Evolutionary conservation across 2,888 invertebrate genomes (phyloP).

Genomic region (Pseudococcus longispinus): DNA sequence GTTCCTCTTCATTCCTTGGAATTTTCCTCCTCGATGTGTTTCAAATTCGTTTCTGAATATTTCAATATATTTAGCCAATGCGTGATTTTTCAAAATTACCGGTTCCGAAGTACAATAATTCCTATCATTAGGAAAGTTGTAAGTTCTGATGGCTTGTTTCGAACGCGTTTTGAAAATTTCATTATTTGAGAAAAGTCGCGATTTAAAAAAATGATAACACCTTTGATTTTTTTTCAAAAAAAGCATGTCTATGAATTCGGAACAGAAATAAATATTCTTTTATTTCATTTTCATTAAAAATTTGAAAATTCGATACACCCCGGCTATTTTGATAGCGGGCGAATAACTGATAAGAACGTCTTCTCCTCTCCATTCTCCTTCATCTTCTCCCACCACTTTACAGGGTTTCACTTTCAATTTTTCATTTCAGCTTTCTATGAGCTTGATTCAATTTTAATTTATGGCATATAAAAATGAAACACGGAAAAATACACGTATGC

Average conservation of each 20-base stretch:
- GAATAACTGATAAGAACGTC: background rate
- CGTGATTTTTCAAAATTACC: background rate
- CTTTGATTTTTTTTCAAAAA: background rate
- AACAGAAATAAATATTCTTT: background rate
- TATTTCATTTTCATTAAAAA: background rate
- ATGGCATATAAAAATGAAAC: background rate
- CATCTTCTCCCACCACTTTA: background rate
- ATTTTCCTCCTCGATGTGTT: background rate
- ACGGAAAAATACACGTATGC: no score
- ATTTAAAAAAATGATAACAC: background rate
- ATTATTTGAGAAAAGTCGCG: background rate
- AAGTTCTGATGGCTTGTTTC: background rate
- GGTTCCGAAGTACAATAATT: background rate
- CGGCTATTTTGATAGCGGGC: background rate
- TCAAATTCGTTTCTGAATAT: background rate
- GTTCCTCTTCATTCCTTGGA: background rate
- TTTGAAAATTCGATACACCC: background rate
- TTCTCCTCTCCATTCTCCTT: background rate
- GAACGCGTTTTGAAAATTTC: background rate
- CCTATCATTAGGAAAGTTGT: background rate
- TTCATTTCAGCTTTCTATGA: background rate
- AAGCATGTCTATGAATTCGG: background rate
- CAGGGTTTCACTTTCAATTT: background rate
- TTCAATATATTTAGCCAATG: background rate
- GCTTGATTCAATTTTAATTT: background rate